Evolutionary conservation across 2,797 vertebrate species (phyloP).

Genomic region (Coracias cyanogaster): DNA sequence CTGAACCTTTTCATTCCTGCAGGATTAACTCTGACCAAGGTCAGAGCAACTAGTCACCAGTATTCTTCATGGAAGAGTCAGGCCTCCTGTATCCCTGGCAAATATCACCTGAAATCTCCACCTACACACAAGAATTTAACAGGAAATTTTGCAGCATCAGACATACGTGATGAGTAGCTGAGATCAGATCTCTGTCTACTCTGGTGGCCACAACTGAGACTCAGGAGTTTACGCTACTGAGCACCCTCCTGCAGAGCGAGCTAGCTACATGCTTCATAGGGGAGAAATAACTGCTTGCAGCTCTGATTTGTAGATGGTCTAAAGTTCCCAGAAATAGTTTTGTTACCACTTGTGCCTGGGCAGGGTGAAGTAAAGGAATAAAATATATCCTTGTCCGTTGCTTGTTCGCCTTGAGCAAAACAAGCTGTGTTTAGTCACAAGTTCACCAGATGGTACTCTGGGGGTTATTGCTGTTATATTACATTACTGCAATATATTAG

Average conservation of each 20-base stretch:
- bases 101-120: constrained; percentile 13
- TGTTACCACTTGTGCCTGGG: not conserved
- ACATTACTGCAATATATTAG: constrained; percentile 61
- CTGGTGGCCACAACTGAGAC: not conserved
- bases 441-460: constrained; percentile 70
- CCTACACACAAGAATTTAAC: not conserved
- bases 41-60: constrained; percentile 22
- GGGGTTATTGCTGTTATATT: constrained; percentile 66
- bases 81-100: not conserved
- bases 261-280: not conserved
- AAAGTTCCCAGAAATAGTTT: constrained; percentile 24
- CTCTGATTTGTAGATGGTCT: not conserved
- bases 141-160: not conserved
- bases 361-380: constrained; percentile 2
- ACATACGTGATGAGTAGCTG: not conserved
- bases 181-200: not conserved
- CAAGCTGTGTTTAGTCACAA: constrained; percentile 62
- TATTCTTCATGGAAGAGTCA: not conserved
- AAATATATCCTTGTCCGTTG: not conserved
- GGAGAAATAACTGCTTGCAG: constrained; percentile 2
- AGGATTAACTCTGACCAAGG: constrained; percentile 60
- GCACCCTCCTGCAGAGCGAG: not conserved
- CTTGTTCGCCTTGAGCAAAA: constrained; percentile 51
- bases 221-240: not conserved
- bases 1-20: constrained; percentile 43